Percentiles rank a stretch among this genome's conserved stretches.
Conservation (phyloP, 2,888 invertebrate genomes). For the Hypomecis atomaria region DNA sequence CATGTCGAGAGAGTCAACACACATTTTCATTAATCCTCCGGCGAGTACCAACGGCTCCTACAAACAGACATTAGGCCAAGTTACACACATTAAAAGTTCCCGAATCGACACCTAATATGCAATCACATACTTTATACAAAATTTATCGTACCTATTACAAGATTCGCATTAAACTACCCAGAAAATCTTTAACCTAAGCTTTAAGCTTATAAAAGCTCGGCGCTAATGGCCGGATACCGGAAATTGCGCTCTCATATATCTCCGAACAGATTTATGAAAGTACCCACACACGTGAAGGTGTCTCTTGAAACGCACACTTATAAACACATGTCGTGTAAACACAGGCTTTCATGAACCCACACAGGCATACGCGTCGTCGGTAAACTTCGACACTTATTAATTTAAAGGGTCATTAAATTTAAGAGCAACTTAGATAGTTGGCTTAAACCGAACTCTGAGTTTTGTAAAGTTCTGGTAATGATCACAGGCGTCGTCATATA, state of each 20-base stretch:
- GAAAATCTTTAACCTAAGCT: conserved; percentile 85
- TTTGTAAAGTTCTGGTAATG: conserved; percentile 31
- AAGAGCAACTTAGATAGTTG: conserved; percentile 56
- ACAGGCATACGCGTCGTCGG: conserved; percentile 50
- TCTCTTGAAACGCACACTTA: conserved; percentile 68
- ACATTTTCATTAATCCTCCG: conserved; percentile 45
- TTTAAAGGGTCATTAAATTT: conserved; percentile 78
- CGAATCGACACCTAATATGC: conserved; percentile 83
- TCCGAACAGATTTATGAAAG: conserved; percentile 95
- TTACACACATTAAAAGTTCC: conserved; percentile 84
- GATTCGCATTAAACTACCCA: conserved; percentile 85
- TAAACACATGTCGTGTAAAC: conserved; percentile 42
- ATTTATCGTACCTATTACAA: conserved; percentile 85
- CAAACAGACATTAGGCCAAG: conserved; percentile 80
- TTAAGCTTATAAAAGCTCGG: conserved; percentile 87
- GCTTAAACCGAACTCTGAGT: conserved; percentile 39
- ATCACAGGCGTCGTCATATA: conserved; percentile 17
- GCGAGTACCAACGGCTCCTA: conserved; percentile 43
- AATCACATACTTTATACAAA: conserved; percentile 84
- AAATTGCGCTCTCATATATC: conserved; percentile 96
- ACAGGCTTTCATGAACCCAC: conserved; percentile 54
- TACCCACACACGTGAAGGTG: conserved; percentile 86
- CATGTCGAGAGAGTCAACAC: conserved; percentile 37
- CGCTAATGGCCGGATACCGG: conserved; percentile 95
- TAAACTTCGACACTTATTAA: conserved; percentile 81